A percentile compares a stretch with the other conserved stretches of the same genome.
Conservation (phyloP, 2,113 vertebrate genomes). For the Phalacrocorax aristotelis region DNA sequence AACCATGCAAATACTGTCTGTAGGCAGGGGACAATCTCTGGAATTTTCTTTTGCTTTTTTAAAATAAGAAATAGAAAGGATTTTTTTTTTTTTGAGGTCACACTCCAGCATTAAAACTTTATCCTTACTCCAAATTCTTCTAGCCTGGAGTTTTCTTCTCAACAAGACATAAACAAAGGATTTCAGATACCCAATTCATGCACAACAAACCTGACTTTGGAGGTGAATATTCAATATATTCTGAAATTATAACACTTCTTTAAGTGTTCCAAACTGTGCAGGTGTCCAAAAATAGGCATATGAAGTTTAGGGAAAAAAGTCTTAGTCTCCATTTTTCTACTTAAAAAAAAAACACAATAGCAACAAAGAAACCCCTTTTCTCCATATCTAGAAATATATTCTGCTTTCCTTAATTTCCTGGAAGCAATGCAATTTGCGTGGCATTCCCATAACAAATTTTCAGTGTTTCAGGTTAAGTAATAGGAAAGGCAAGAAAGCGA, state of each 20-base stretch:
- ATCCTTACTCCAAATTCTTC: not conserved
- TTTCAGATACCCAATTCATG: not conserved
- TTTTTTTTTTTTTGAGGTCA: not conserved
- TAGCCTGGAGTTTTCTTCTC: not conserved
- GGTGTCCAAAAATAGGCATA: not conserved
- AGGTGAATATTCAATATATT: not conserved
- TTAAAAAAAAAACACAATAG: not conserved
- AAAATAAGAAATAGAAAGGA: not conserved
- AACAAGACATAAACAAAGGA: not conserved
- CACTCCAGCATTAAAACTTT: not conserved
- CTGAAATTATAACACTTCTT: not conserved
- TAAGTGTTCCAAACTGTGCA: not conserved
- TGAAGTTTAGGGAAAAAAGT: rapidly evolving
- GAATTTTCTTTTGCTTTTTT: not conserved
- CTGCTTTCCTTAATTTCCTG: not conserved
- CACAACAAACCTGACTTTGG: not conserved
- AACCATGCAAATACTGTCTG: not conserved
- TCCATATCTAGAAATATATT: not conserved
- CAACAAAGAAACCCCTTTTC: not conserved
- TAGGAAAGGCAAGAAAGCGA: not conserved
- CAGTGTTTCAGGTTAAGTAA: not conserved
- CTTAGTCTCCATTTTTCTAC: not conserved
- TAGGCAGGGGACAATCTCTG: not conserved
- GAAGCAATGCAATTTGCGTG: not conserved
- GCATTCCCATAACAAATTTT: not conserved